phyloP scores from a whole-genome alignment of 2,888 invertebrate species.

The Tiliacea citrago region DNA sequence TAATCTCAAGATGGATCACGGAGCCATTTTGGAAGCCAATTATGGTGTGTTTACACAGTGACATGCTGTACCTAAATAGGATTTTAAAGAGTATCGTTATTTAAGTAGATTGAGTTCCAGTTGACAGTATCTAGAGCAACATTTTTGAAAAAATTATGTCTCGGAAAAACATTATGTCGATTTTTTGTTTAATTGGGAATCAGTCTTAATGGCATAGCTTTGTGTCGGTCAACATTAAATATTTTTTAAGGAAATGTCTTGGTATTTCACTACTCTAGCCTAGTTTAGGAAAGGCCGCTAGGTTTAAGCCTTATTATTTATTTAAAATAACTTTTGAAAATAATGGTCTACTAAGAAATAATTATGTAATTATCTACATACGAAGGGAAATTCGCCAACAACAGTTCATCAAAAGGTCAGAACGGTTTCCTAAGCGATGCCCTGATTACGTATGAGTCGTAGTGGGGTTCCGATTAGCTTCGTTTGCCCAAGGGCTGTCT shows the following conservation, averaged over 20 bases:
- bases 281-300: too few relatives aligned
- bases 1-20: constrained; percentile 82
- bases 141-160: too few relatives aligned
- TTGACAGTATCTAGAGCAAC: too few relatives aligned
- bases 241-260: too few relatives aligned
- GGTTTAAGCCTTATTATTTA: too few relatives aligned
- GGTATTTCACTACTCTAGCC: too few relatives aligned
- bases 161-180: neutral
- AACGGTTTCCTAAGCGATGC: constrained; percentile 67
- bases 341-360: neutral
- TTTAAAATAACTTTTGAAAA: too few relatives aligned
- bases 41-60: constrained; percentile 68
- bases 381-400: constrained; percentile 16
- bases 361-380: constrained; percentile 16
- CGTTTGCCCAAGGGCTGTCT: constrained; percentile 87
- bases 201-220: too few relatives aligned
- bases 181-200: too few relatives aligned
- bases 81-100: constrained; percentile 5
- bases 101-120: neutral
- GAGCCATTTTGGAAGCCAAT: constrained; percentile 75
- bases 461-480: constrained; percentile 81
- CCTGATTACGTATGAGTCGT: constrained; percentile 76
- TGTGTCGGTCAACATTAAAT: too few relatives aligned
- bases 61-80: constrained; percentile 40
- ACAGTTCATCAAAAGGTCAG: constrained; percentile 56